Evolutionary conservation across 2,113 vertebrate genomes (phyloP), one percentile per base, ranked within the genome.

Genomic region (Malurus melanocephalus): DNA sequence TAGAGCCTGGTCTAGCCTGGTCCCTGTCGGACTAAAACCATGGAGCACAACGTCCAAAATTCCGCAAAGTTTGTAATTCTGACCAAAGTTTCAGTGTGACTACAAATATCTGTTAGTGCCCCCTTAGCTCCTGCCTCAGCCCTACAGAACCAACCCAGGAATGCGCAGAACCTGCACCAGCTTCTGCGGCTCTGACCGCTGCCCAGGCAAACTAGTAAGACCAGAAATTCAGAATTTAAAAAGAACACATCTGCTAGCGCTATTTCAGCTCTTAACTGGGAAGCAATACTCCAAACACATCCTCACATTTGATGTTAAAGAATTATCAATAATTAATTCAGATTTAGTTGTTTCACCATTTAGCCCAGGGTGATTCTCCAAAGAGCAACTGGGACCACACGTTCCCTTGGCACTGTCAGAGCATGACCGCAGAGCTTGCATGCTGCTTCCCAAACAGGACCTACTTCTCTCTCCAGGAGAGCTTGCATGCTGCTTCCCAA

Each of bases 261-360:
- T 64, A 60, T 38, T 87, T 81, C 32, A 74, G 7, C 55, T 81
- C 67, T 48, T 55, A 85, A 60, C 43, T 38, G 42, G 38, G 56
- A 69, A 92, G 74, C 64, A 32, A 69, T 33, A 59, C 48, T 49
- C 81, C 4, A 3, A 90, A 85, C 62, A 51, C 42, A 85, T 49
- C 46, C 53, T 81, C 87, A 59, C 7, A 26, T 51, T 59, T 76
- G 43, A 72, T 61, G 48, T 33, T 72, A 76, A 93, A 86, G 64
- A 84, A 92, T 59, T 67, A 75, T 49, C 67, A 76, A 85, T 78
- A 88, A 93, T 93, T 90, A 76, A 93, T 87, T 73, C 1, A 2
- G 55, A 73, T 77, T 60, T 40, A 92, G 84, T 46, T 74, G 81
- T 83, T 91, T 88, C 67, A 90, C 60, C 64, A 49, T 84, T 59